Base-by-base conservation (phyloP, 1,140 invertebrate species). In the Tetranychus cinnabarinus region DNA sequence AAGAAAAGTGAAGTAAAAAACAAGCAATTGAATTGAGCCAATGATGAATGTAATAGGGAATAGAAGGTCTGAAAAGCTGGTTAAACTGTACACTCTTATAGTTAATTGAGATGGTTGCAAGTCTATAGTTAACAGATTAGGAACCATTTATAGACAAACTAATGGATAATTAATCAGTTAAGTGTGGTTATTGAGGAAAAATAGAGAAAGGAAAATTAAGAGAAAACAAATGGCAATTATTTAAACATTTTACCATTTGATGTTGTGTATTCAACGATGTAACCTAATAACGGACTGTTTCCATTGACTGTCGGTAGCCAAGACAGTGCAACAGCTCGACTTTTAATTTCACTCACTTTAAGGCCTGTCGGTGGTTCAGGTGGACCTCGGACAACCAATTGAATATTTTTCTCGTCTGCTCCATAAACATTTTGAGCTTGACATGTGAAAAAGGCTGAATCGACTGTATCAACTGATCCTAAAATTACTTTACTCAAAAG, bases 401-500 rank as follows among this genome's bases (percentile, higher is more conserved):
- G 68, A 56, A 74, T 71, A 6, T 69, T 69, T 7, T 74, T 72
- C 55, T 72, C 69, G 47, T 75, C 74, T 8, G 65, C 62, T 33
- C 64, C 64, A 60, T 71, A 68, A 4, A 63, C 58, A 61, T 77
- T 77, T 5, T 64, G 62, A 0, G 73, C 72, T 13, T 66, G 64
- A 62, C 76, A 77, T 0, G 71, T 73, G 64, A 74, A 77, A 47
- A 74, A 69, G 33, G 72, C 73, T 4, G 73, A 75, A 64, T 77
- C 75, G 31, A 64, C 63, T 7, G 71, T 68, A 12, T 60, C 59
- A 50, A 35, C 39, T 13, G 33, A 45, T 34, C 34, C 13, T 7
- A 62, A 15, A 3, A 46, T 33, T 3, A 62, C 33, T 46, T 58
- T n/a, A 23, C n/a, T 34, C 1, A 31, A 7, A 33, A 58, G 13